These are phyloP conservation scores for Leptinotarsa defecta DNA, from an alignment of 1,140 invertebrate genomes.

Conservation along the genomic window DNA sequence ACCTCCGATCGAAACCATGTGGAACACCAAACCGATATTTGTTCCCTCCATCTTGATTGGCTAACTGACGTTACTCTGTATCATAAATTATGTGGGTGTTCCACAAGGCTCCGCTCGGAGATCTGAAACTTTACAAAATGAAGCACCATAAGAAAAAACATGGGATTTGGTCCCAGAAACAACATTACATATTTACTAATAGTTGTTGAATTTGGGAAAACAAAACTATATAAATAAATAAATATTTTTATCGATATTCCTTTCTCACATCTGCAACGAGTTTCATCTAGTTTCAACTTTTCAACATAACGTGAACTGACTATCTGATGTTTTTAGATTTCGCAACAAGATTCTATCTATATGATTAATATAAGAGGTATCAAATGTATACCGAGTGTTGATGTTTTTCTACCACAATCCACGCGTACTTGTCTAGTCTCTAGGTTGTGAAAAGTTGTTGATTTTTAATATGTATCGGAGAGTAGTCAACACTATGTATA, in stretches of 20 bases:
- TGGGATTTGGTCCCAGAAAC: no score
- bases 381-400: neutral
- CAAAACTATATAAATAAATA: neutral
- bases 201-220: no score
- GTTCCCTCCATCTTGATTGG: no score
- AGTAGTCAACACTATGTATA: neutral
- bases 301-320: neutral
- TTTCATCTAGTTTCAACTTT: neutral
- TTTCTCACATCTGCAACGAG: neutral
- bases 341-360: neutral
- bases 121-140: no score
- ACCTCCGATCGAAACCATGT: no score
- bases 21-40: no score
- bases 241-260: neutral
- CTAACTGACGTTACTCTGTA: no score
- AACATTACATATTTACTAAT: no score
- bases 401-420: constrained; percentile 5
- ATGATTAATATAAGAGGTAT: constrained; percentile 1
- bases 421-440: neutral
- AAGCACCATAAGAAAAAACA: no score
- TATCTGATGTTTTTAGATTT: neutral
- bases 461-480: neutral
- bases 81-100: no score
- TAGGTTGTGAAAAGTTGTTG: constrained; percentile 5
- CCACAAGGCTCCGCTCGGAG: no score